phyloP scores from a whole-genome alignment of 1,140 invertebrate genomes.

The Panagrolaimus sp. region DNA sequence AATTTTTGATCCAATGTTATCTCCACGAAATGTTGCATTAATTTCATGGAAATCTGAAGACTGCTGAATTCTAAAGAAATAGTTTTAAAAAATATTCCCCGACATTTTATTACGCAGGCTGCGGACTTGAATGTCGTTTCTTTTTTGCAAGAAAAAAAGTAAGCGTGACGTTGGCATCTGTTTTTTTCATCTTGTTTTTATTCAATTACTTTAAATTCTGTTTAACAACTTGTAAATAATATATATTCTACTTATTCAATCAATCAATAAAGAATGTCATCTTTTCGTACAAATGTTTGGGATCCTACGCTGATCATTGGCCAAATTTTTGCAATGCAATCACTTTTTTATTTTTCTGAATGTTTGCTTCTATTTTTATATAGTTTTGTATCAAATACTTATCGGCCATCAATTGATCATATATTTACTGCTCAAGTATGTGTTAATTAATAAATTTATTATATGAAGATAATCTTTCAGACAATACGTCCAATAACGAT shows the following conservation, averaged over 20 bases:
- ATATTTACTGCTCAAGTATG: slow-evolving; percentile 30
- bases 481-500: slow-evolving; percentile 37
- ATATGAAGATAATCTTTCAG: slow-evolving; percentile 31
- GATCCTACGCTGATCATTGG: slow-evolving; percentile 87
- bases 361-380: slow-evolving; percentile 36
- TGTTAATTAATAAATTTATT: slow-evolving; percentile 16
- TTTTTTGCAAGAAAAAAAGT: too few species aligned
- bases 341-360: slow-evolving; percentile 47
- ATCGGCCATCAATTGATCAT: slow-evolving; percentile 33
- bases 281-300: slow-evolving; percentile 49
- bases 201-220: too few species aligned
- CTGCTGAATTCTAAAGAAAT: too few species aligned
- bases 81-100: too few species aligned
- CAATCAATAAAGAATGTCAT: slow-evolving; percentile 21
- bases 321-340: slow-evolving; percentile 87
- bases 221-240: too few species aligned
- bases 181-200: too few species aligned
- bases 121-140: too few species aligned
- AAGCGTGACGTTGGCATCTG: too few species aligned
- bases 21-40: slow-evolving; percentile 43
- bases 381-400: slow-evolving; percentile 29
- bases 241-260: not conserved
- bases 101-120: too few species aligned
- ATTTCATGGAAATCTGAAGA: slow-evolving; percentile 20
- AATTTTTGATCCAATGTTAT: slow-evolving; percentile 38